Evolutionary conservation across 2,888 invertebrate genomes (phyloP), one percentile per base, ranked within the genome.

Genomic region (Brachyptera putata): DNA sequence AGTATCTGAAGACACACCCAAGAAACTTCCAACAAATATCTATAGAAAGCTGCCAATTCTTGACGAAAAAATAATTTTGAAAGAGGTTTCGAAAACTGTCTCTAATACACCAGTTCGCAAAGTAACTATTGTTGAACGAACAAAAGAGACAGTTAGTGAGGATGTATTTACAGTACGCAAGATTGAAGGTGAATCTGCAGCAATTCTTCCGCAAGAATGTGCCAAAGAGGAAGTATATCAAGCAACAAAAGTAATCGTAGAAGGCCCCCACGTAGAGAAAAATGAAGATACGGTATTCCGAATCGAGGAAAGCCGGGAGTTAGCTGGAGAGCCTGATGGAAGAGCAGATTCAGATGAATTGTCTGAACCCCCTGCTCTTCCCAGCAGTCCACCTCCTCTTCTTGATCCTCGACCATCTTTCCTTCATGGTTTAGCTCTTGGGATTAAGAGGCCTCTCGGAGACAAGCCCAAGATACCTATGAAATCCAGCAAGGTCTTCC

Each of bases 251-350:
- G 57, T 14, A 13, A n/a, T 13, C 21, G 41, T 41, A 21, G 41
- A 22, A 13, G 22, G 21, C 2, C 25, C 53, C n/a, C 18, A 14
- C 14, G 56, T 56, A 41, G 41, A 63, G 48, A 64, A 66, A 4
- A 61, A 58, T 1, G 63, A 64, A 79, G 80, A 69, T 7, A 60
- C 63, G 14, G 56, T 61, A 37, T 59, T 61, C 25, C 25, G 55
- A 7, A 37, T 53, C 13, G 83, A 84, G 55, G 78, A 81, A 64
- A 89, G 87, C 71, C 79, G 91, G 25, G 91, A 91, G 69, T 75
- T 86, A 66, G 91, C 90, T 7, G 91, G 91, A 7, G 91, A 90
- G 69, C 91, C 91, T 0, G 91, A 91, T 69, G 91, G 91, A n/a
- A 83, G 88, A 67, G 90, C 91, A 13, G 91, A 91, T 74, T 88